These are phyloP conservation scores for Phoronis australis DNA, from an alignment of 2,888 invertebrate genomes.

Conservation along the genomic window DNA sequence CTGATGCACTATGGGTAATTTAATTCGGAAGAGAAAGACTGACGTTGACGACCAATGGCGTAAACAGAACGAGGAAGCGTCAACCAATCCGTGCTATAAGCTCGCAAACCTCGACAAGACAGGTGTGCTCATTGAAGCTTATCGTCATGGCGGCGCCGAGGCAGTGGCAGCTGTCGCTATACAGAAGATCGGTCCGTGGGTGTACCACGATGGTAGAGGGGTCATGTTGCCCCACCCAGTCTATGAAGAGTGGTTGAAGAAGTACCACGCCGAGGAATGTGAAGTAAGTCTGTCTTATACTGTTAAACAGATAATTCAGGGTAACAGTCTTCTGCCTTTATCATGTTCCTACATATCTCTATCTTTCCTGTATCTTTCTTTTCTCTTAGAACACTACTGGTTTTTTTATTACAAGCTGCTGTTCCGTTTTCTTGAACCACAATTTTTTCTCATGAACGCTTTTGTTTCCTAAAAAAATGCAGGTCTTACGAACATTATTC, in stretches of 20 bases:
- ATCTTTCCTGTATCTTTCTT: no score
- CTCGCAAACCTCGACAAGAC: conserved; percentile 39
- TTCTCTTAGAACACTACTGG: no score
- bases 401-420: no score
- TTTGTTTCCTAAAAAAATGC: no score
- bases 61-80: conserved; percentile 42
- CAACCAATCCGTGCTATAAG: conserved; percentile 41
- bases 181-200: conserved; percentile 29
- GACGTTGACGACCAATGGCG: conserved; percentile 47
- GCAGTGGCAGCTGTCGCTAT: conserved; percentile 32
- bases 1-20: no score
- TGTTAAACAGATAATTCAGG: no score
- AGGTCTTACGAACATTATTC: no score
- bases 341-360: no score
- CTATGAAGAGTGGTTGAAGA: conserved; percentile 67
- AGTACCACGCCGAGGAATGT: conserved; percentile 60
- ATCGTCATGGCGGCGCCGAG: conserved; percentile 28
- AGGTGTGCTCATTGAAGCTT: conserved; percentile 29
- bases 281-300: conserved; percentile 23
- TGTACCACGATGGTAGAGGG: conserved; percentile 44
- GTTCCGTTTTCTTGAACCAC: no score
- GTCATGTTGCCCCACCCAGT: conserved; percentile 28
- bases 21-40: no score
- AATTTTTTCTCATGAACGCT: no score
- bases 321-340: no score